Percentiles rank a stretch among this genome's conserved stretches.
phyloP scores from a whole-genome alignment of 2,113 vertebrate genomes.

The Mionectes macconnelli region DNA sequence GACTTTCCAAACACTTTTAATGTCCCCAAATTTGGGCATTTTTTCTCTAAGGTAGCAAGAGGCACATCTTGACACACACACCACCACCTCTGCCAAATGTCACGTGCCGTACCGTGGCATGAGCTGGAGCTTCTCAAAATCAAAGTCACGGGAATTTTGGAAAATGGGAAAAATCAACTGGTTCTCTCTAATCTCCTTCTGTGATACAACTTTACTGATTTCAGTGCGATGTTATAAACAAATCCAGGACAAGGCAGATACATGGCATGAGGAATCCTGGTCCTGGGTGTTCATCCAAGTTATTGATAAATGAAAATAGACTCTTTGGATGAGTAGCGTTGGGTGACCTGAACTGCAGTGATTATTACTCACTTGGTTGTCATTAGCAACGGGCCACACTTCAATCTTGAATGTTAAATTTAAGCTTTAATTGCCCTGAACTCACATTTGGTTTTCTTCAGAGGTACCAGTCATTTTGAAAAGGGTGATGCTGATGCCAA shows the following conservation, averaged over 20 bases:
- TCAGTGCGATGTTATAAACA: neutral
- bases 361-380: neutral
- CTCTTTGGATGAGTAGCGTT: neutral
- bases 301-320: neutral
- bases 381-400: neutral
- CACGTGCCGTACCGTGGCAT: neutral
- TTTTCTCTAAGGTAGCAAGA: conserved; percentile 2
- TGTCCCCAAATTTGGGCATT: conserved; percentile 36
- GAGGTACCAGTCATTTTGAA: neutral
- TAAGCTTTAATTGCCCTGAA: neutral
- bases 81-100: conserved; percentile 24
- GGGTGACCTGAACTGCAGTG: neutral
- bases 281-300: neutral
- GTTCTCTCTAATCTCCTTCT: neutral
- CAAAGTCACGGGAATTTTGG: neutral
- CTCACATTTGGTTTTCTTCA: neutral
- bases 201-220: neutral
- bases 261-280: neutral
- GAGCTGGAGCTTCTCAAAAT: conserved; percentile 1
- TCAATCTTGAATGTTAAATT: neutral
- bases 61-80: neutral
- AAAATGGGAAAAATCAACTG: neutral
- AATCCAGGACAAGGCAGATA: neutral
- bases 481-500: neutral
- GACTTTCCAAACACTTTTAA: conserved; percentile 17